phyloP scores from a whole-genome alignment of 2,888 invertebrate species.

The Nyleta sp. region DNA sequence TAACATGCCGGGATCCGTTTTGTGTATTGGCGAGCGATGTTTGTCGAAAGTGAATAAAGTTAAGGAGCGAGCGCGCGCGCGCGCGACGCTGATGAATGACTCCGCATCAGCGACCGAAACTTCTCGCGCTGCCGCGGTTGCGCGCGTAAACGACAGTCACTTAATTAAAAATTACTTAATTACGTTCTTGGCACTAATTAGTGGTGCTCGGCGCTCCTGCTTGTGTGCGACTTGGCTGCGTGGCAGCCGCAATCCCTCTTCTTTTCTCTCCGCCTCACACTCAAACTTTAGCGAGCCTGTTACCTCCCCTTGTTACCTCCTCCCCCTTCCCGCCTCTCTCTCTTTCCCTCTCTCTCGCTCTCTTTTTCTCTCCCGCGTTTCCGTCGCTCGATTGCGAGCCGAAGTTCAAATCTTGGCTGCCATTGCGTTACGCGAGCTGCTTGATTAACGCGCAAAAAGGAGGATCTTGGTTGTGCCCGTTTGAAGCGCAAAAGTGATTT shows the following conservation, averaged over 20 bases:
- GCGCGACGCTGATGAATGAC: conserved; percentile 58
- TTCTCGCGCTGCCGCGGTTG: conserved; percentile 72
- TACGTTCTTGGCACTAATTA: conserved; percentile 87
- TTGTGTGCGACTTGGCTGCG: conserved; percentile 69
- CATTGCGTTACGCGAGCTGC: conserved; percentile 46
- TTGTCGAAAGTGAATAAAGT: conserved; percentile 59
- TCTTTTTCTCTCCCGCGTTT: neutral
- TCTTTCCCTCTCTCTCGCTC: conserved; percentile 47
- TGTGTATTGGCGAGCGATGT: conserved; percentile 52
- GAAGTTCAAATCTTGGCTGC: conserved; percentile 53
- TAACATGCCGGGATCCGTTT: conserved; percentile 30
- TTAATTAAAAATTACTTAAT: conserved; percentile 88
- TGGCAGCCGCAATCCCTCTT: conserved; percentile 61
- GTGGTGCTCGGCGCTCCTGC: conserved; percentile 81
- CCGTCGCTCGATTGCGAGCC: conserved; percentile 36
- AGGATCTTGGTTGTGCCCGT: conserved; percentile 39
- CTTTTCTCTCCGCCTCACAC: conserved; percentile 60
- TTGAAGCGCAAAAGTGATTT: conserved; percentile 18
- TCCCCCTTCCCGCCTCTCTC: conserved; percentile 1
- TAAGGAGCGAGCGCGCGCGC: conserved; percentile 50
- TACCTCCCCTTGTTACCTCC: conserved; percentile 44
- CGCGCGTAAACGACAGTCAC: conserved; percentile 83
- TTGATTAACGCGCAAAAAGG: conserved; percentile 54
- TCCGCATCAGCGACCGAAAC: conserved; percentile 66
- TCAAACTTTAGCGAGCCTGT: conserved; percentile 60